Base-by-base conservation (phyloP, 2,797 vertebrate species). In the Liparis tanakae region DNA sequence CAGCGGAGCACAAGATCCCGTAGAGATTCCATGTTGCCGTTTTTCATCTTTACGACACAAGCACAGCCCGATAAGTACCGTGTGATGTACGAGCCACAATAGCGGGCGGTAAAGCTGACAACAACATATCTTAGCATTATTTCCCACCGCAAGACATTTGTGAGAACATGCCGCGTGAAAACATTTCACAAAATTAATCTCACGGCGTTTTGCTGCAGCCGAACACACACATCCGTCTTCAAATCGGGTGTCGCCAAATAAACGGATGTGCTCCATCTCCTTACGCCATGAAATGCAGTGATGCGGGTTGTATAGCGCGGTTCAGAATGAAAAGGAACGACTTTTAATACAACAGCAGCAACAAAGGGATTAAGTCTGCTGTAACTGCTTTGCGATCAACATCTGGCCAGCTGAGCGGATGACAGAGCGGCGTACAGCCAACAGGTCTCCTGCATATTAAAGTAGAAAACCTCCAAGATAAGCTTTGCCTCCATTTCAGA, bases 401-500 rank as follows among this genome's bases (percentile, higher is more conserved):
- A 53, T n/a, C 17, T 33, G 70, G 56, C 56, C 70, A 59, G 44
- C n/a, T 50, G 15, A 67, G 41, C 10, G 8, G 33, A 10, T 37
- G 48, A 69, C 46, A 22, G 39, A 46, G 58, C 25, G 34, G 44
- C 59, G 48, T 60, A 60, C 62, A 54, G 66, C 70, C 5, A 60
- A 46, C 75, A 56, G 1, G 36, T 59, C 70, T 72, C 25, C 72
- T 77, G 67, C 76, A 78, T 78, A 67, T 54, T 63, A 77, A 83
- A 74, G 68, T 53, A 14, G 18, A 66, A 30, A 61, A 74, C 4
- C 18, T 69, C 36, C 48, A 44, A 2, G 59, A 72, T 44, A 62
- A 77, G 54, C 15, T 56, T 58, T 68, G 55, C 65, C 61, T 67
- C 61, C 18, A 72, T 82, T 84, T 78, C 53, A 76, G 85, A 86